Evolutionary conservation across 2,113 vertebrate genomes (phyloP).

Genomic region (Candoia aspera): DNA sequence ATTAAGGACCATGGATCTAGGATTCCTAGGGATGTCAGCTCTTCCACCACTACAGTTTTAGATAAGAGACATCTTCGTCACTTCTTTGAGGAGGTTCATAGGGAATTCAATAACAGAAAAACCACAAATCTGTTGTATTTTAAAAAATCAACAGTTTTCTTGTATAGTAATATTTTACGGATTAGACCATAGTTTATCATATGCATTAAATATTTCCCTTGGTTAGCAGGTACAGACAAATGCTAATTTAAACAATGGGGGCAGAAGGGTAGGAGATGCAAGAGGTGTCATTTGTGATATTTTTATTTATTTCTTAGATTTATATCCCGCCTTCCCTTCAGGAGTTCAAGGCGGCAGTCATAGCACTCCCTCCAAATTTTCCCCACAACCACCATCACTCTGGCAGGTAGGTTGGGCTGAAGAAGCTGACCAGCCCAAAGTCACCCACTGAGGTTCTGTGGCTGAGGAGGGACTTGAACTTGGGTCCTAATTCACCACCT

Average conservation of each 20-base stretch:
- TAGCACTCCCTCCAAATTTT: neutral
- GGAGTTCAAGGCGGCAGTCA: neutral
- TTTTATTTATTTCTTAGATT: neutral
- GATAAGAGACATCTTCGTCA: neutral
- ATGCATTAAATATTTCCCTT: neutral
- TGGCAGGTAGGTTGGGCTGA: neutral
- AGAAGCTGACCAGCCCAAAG: neutral
- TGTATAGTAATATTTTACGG: neutral
- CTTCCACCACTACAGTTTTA: neutral
- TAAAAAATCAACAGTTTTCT: neutral
- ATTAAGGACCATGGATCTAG: neutral
- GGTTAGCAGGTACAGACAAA: neutral
- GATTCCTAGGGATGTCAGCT: neutral
- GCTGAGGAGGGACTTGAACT: neutral
- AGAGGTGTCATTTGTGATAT: neutral
- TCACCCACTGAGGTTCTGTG: neutral
- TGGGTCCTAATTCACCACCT: neutral
- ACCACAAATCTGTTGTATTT: neutral
- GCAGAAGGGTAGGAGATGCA: neutral
- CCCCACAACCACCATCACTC: neutral
- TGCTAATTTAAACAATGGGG: neutral
- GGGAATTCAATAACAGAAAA: neutral
- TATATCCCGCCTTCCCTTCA: neutral
- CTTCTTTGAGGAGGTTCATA: neutral
- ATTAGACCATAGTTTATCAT: neutral